phyloP scores from a whole-genome alignment of 2,888 invertebrate genomes.

The Tetropium fuscum region DNA sequence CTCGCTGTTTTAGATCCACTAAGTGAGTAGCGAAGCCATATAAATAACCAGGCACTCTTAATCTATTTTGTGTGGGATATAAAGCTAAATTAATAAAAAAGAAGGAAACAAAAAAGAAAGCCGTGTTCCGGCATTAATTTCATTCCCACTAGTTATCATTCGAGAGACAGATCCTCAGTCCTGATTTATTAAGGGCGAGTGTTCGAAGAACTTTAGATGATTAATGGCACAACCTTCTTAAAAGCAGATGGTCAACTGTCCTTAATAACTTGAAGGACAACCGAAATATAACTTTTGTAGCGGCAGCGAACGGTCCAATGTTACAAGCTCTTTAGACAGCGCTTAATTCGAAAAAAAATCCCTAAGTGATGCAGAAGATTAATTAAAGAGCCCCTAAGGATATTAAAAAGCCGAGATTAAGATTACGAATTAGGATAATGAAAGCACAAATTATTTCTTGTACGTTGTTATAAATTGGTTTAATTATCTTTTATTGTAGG shows the following conservation, averaged over 20 bases:
- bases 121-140: not conserved
- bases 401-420: not conserved
- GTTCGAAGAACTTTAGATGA: slow-evolving; percentile 2
- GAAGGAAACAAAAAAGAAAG: not conserved
- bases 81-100: too few species aligned
- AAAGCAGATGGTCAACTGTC: slow-evolving; percentile 4
- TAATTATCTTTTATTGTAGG: too few species aligned
- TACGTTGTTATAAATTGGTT: too few species aligned
- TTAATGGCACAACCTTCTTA: not conserved
- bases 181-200: slow-evolving; percentile 3
- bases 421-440: not conserved
- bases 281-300: not conserved
- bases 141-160: not conserved
- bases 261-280: not conserved
- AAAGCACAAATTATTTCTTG: not conserved
- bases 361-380: not conserved
- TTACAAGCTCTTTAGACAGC: not conserved
- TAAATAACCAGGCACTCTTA: too few species aligned
- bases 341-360: not conserved
- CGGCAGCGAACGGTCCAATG: not conserved
- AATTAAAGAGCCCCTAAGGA: not conserved
- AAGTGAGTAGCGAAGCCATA: too few species aligned
- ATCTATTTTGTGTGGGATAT: too few species aligned
- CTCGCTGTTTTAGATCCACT: too few species aligned
- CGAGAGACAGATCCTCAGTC: not conserved